Evolutionary conservation across 2,888 invertebrate genomes (phyloP), one percentile per base, ranked within the genome.

Genomic region (Protophormia terraenovae): DNA sequence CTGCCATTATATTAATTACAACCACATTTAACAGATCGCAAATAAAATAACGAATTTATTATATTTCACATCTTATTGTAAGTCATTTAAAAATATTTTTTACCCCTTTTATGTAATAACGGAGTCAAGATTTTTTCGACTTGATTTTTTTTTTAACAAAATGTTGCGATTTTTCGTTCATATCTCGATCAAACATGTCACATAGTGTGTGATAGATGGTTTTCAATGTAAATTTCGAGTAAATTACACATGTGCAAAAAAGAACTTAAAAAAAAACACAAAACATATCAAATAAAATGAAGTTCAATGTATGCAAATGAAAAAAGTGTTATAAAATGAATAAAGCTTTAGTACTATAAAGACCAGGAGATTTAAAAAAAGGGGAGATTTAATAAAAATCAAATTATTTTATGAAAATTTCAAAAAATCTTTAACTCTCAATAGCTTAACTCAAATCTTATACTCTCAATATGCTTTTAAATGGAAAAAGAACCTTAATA

Each of bases 141-240:
- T 53, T 72, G 22, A n/a, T n/a, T n/a, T n/a, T n/a, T n/a, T 55
- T 64, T 55, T 29, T 32, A 64, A 64, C 55, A 24, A 79, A 79
- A 53, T 80, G 22, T 73, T 27, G 53, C 35, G 19, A 73, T 66
- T 67, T 67, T 72, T 64, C 16, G 10, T 66, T 64, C 38, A 58
- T 47, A 72, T 55, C 27, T 73, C 29, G 50, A 62, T 50, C 69
- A 41, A 72, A 60, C 79, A 66, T 60, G 66, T 76, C 79, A 66
- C 76, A 60, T 22, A 41, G 71, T 80, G 73, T 80, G 64, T 87
- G 88, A 87, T 87, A 88, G 89, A 90, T 90, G 88, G 90, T 90
- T 90, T 90, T 89, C 90, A 89, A 89, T 89, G 87, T 89, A 88
- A 88, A 89, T 90, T 90, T 90, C 88, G 89, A 89, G 89, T 89